phyloP scores from a whole-genome alignment of 2,113 vertebrate species.

The Salminus brasiliensis region DNA sequence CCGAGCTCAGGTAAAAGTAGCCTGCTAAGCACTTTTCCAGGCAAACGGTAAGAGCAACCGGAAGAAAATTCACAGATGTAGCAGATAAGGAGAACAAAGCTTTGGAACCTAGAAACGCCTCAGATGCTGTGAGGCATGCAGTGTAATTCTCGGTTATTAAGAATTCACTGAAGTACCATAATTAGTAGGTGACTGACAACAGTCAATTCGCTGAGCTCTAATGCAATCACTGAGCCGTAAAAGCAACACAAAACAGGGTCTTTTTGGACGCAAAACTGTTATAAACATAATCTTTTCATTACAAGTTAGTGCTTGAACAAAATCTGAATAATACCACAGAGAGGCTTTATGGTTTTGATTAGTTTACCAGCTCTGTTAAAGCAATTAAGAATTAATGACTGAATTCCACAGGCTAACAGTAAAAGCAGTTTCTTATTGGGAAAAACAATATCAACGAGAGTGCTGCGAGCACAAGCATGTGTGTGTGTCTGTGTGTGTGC shows the following conservation, averaged over 20 bases:
- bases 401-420: slow-evolving; percentile 30
- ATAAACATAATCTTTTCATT: slow-evolving; percentile 47
- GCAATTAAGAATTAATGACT: slow-evolving; percentile 42
- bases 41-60: not conserved
- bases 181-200: slow-evolving; percentile 53
- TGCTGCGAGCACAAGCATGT: not conserved
- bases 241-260: slow-evolving; percentile 8
- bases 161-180: slow-evolving; percentile 53
- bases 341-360: slow-evolving; percentile 42
- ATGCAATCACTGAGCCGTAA: slow-evolving; percentile 51
- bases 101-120: slow-evolving; percentile 17
- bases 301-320: slow-evolving; percentile 38
- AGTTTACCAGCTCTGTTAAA: slow-evolving; percentile 32
- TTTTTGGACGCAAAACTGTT: slow-evolving; percentile 31
- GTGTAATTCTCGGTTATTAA: slow-evolving; percentile 53
- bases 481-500: not conserved
- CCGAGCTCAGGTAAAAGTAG: not conserved
- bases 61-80: slow-evolving; percentile 11
- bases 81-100: slow-evolving; percentile 22
- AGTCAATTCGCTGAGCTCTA: slow-evolving; percentile 47
- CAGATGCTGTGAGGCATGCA: slow-evolving; percentile 25
- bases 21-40: not conserved
- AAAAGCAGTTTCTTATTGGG: slow-evolving; percentile 22
- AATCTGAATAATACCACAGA: slow-evolving; percentile 32
- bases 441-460: slow-evolving; percentile 9